These are phyloP conservation scores for Virgularia gustaviana DNA, from an alignment of 92 coral and sea anemone species.

Conservation along the genomic window DNA sequence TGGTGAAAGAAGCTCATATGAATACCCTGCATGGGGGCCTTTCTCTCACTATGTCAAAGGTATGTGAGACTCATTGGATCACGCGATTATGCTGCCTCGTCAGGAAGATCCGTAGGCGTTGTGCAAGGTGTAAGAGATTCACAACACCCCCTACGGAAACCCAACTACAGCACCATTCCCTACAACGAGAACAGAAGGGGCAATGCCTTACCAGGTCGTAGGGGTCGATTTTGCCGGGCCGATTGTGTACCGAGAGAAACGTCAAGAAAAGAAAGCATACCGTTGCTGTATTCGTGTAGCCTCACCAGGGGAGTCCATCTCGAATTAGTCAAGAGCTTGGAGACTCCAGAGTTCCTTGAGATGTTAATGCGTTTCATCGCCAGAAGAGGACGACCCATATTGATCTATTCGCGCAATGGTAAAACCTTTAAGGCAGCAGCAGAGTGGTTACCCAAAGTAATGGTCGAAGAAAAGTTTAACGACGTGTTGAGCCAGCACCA, in stretches of 20 bases:
- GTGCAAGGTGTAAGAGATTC: background rate
- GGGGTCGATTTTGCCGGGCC: conserved; percentile 8
- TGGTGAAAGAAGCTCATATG: background rate
- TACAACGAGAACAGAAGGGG: background rate
- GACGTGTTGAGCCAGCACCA: background rate
- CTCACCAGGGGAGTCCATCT: background rate
- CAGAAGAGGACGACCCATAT: background rate
- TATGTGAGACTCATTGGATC: too few relatives aligned
- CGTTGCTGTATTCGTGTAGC: background rate
- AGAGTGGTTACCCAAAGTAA: background rate
- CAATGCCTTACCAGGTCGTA: background rate
- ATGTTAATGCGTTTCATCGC: background rate
- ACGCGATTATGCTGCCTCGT: too few relatives aligned
- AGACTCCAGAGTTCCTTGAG: background rate
- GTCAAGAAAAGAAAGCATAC: conserved; percentile 2
- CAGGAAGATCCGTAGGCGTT: background rate
- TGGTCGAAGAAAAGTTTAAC: background rate
- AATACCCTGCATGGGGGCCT: background rate
- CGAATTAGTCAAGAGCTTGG: background rate
- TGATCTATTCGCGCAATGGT: background rate
- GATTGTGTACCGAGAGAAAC: background rate
- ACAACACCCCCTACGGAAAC: background rate
- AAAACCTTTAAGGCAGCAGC: background rate
- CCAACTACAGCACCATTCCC: conserved; percentile 2
- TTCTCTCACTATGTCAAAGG: conserved; percentile 1